Evolutionary conservation across 2,888 invertebrate species (phyloP), one percentile per base, ranked within the genome.

Genomic region (Mycogona germanica): DNA sequence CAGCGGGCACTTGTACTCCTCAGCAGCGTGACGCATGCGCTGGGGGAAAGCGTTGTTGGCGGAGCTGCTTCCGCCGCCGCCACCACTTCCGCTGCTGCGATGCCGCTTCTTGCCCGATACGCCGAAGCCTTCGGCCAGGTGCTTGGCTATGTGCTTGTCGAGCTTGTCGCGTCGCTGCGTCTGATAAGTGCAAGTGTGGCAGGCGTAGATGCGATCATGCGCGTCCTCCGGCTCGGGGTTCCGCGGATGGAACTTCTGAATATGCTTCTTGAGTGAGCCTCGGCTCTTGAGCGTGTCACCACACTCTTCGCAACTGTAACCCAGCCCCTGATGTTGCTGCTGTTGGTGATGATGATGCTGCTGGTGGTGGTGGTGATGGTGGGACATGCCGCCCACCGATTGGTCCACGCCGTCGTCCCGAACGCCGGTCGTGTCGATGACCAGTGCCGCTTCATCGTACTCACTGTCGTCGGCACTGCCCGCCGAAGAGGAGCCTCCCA

Each of bases 1-100:
- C 54, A 72, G 62, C 23, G 71, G 71, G 63, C 76, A 76, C 28
- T 72, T 67, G 60, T 76, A 75, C 62, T 76, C 76, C 60, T 76
- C 76, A 38, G 57, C 57, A 9, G 57, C 61, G 44, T 62, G 62
- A 14, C 61, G 54, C 55, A 62, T 61, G 63, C 73, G 70, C 62
- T 73, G 73, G 32, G 73, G 67, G 42, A 72, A 67, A 38, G 71
- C 63, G 21, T 60, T 60, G 25, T 60, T 60, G 23, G 57, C 57
- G 12, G 12, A 12, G 12, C 12, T 12, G n/a, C n/a, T n/a, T n/a
- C n/a, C n/a, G n/a, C n/a, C n/a, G n/a, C n/a, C n/a, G n/a, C n/a
- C n/a, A n/a, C n/a, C n/a, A n/a, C n/a, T n/a, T n/a, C 41, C 51
- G 21, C 26, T 38, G 40, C 41, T 41, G 37, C 40, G 37, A 49